Conservation (phyloP, 2,113 vertebrate species). For the Pedionomus torquatus region DNA sequence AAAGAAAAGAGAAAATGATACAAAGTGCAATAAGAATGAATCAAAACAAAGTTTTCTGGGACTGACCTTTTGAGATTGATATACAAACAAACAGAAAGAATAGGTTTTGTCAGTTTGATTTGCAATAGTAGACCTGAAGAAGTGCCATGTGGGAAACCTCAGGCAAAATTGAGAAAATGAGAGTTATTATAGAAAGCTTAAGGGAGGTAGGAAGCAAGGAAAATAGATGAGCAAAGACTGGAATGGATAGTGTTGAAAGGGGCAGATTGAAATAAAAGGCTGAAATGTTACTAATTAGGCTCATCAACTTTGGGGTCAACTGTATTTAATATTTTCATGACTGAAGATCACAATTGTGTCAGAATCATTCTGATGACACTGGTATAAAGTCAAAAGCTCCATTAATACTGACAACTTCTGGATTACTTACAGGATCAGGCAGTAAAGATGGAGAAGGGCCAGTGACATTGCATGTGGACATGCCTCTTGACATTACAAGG, state of each 20-base stretch:
- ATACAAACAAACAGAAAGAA: not conserved
- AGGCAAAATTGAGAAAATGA: not conserved
- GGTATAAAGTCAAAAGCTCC: not conserved
- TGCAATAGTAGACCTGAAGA: not conserved
- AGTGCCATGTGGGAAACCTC: not conserved
- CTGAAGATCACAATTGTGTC: not conserved
- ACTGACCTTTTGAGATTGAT: not conserved
- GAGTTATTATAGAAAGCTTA: not conserved
- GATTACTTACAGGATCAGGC: not conserved
- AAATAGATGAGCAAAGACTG: not conserved
- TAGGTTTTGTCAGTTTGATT: not conserved
- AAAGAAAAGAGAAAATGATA: not conserved
- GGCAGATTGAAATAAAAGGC: not conserved
- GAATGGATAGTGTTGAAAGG: not conserved
- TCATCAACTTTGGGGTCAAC: not conserved
- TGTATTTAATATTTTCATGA: not conserved
- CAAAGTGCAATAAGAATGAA: not conserved
- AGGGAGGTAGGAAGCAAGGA: not conserved
- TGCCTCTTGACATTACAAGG: not conserved
- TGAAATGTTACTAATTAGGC: not conserved
- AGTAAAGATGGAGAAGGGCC: not conserved
- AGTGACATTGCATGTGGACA: not conserved
- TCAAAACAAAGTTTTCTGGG: not conserved
- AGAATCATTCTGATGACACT: not conserved
- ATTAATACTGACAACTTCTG: not conserved